phyloP scores from a whole-genome alignment of 2,888 invertebrate genomes.

The Torymus texanus region DNA sequence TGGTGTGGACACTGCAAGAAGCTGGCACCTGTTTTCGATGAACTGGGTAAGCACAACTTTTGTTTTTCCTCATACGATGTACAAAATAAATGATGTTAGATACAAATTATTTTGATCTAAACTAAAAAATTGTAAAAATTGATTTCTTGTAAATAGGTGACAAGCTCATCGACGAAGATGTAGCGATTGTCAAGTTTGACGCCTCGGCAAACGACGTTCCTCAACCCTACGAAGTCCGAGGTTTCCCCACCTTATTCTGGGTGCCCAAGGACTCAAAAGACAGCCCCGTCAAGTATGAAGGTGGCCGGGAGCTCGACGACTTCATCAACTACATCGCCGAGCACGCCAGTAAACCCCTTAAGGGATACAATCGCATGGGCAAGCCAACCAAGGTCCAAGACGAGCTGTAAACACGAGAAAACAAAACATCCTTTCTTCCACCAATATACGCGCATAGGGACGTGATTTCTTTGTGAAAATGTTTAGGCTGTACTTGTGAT shows the following conservation, averaged over 20 bases:
- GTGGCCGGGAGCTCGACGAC: constrained; percentile 94
- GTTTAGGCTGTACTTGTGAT: constrained; percentile 19
- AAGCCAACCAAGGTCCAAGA: constrained; percentile 78
- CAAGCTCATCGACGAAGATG: constrained; percentile 88
- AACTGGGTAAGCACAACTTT: constrained; percentile 81
- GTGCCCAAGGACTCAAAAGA: constrained; percentile 88
- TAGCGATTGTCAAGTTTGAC: constrained; percentile 97
- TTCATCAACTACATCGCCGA: constrained; percentile 96
- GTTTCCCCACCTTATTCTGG: constrained; percentile 99
- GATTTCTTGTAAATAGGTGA: constrained; percentile 70
- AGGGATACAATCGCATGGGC: constrained; percentile 91
- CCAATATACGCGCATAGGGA: not conserved
- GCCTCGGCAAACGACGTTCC: constrained; percentile 99
- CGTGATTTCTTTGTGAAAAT: constrained; percentile 1
- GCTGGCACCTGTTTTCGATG: constrained; percentile 94
- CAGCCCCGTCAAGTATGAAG: constrained; percentile 91
- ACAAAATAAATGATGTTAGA: not conserved
- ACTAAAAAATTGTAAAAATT: not conserved
- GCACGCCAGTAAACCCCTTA: constrained; percentile 91
- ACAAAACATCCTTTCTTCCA: constrained; percentile 5
- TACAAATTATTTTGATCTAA: not conserved
- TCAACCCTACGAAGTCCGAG: constrained; percentile 90
- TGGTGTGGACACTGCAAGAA: constrained; percentile 99
- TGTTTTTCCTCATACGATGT: not conserved
- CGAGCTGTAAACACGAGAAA: constrained; percentile 77